Base-by-base conservation (phyloP, 2,888 invertebrate species). In the Mayetiola destructor region DNA sequence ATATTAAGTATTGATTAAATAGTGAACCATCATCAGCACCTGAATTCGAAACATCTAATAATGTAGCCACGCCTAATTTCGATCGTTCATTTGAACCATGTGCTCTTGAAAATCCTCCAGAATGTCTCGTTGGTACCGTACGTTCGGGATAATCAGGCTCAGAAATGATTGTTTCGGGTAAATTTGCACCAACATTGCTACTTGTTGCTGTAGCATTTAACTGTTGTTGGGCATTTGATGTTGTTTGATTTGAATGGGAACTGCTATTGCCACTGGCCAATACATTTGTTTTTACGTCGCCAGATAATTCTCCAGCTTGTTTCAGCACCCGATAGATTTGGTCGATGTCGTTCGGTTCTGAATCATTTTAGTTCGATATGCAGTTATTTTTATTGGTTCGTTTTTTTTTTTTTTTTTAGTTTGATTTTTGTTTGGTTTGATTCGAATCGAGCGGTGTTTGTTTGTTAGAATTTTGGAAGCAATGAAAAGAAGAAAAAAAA, bases 321-420 rank as follows among this genome's bases (percentile, higher is more conserved):
- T 91, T 91, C 79, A 92, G 81, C 73, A 91, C 90, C 79, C 90
- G 90, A 78, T 92, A 92, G 75, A 88, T 89, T 76, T 85, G 85
- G 80, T 92, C 91, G 79, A 90, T 82, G 79, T 89, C 67, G 77
- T 55, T 58, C 27, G 58, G 58, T 55, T 58, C 58, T 58, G 40
- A 42, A n/a, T n/a, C n/a, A n/a, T n/a, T n/a, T n/a, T n/a, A n/a
- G n/a, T 70, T 53, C 32, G 55, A 55, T 36, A 55, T 32, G 53
- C 48, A 27, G n/a, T 27, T 48, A 32, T 48, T 27, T 48, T 48
- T 27, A 9, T 23, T 14, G 48, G 48, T n/a, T n/a, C n/a, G n/a
- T n/a, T n/a, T n/a, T n/a, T n/a, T n/a, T n/a, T n/a, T n/a, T n/a
- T n/a, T n/a, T n/a, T n/a, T n/a, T n/a, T n/a, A n/a, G n/a, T n/a